phyloP scores from a whole-genome alignment of 2,888 invertebrate species.

The Exephanes ischioxanthus region DNA sequence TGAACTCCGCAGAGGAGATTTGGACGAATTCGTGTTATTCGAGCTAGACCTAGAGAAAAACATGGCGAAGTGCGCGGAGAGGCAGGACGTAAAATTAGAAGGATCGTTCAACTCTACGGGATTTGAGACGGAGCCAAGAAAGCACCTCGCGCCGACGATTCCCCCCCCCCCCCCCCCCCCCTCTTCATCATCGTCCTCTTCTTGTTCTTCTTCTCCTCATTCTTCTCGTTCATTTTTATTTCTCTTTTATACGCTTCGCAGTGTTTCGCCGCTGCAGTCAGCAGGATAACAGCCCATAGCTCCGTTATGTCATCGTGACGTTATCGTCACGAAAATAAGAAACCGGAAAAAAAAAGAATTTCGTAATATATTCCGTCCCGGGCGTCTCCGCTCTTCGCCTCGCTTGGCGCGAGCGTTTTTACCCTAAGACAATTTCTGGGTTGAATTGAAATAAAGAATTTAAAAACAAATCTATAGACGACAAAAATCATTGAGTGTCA shows the following conservation, averaged over 20 bases:
- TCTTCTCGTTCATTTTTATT: slow-evolving; percentile 30
- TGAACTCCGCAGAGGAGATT: slow-evolving; percentile 8
- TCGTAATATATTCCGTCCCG: not conserved
- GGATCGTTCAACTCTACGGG: slow-evolving; percentile 77
- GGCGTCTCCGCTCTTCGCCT: too few species aligned
- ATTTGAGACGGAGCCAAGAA: slow-evolving; percentile 77
- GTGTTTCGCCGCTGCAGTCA: slow-evolving; percentile 66
- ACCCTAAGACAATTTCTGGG: too few species aligned
- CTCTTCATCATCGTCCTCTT: slow-evolving; percentile 21
- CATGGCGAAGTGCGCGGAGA: slow-evolving; percentile 48
- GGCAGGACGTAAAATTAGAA: slow-evolving; percentile 77
- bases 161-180: slow-evolving; percentile 9
- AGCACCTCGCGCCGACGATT: slow-evolving; percentile 35
- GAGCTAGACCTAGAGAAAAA: slow-evolving; percentile 77
- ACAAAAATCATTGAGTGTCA: too few species aligned
- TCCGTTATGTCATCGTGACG: slow-evolving; percentile 59
- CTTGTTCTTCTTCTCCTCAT: slow-evolving; percentile 35
- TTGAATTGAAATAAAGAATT: too few species aligned
- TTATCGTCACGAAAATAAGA: not conserved
- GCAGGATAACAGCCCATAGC: slow-evolving; percentile 75
- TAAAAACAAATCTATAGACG: too few species aligned
- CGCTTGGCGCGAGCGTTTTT: not conserved
- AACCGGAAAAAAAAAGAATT: not conserved
- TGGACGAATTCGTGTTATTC: slow-evolving; percentile 68
- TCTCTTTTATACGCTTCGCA: slow-evolving; percentile 47